Percentiles rank a stretch among this genome's conserved stretches.
Evolutionary conservation across 2,888 invertebrate genomes (phyloP).

Genomic region (Tetrapedia diversipes): DNA sequence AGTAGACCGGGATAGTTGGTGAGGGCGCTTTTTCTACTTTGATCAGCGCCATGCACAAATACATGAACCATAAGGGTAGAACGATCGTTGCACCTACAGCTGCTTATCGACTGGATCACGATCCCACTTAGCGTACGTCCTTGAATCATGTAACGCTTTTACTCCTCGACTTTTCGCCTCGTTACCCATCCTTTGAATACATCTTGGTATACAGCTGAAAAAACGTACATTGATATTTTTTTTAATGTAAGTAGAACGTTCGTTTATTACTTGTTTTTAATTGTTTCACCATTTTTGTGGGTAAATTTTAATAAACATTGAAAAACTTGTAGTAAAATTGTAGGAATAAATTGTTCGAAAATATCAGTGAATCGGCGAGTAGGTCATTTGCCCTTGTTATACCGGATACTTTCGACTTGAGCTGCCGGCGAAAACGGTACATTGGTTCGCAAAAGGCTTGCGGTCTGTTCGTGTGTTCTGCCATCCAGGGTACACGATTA

Average conservation of each 20-base stretch:
- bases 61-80: constrained; percentile 56
- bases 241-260: not conserved
- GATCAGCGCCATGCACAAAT: constrained; percentile 44
- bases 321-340: not conserved
- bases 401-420: constrained; percentile 64
- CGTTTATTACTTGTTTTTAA: not conserved
- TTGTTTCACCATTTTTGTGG: not conserved
- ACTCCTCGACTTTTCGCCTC: constrained; percentile 70
- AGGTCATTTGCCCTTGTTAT: constrained; percentile 63
- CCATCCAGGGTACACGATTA: constrained; percentile 35
- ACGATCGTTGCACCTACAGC: constrained; percentile 71
- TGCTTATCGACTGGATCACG: constrained; percentile 74
- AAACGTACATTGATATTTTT: not conserved
- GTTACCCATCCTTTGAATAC: constrained; percentile 47
- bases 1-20: constrained; percentile 30
- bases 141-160: constrained; percentile 78
- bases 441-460: constrained; percentile 60
- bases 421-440: constrained; percentile 55
- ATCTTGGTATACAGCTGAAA: constrained; percentile 13
- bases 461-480: constrained; percentile 42
- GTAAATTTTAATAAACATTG: not conserved
- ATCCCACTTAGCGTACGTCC: constrained; percentile 77
- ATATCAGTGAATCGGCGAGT: constrained; percentile 56
- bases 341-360: constrained; percentile 50
- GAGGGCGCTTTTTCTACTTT: constrained; percentile 38